These are phyloP conservation scores for Arrhamphus sclerolepis DNA, from an alignment of 2,797 vertebrate genomes.

Conservation along the genomic window DNA sequence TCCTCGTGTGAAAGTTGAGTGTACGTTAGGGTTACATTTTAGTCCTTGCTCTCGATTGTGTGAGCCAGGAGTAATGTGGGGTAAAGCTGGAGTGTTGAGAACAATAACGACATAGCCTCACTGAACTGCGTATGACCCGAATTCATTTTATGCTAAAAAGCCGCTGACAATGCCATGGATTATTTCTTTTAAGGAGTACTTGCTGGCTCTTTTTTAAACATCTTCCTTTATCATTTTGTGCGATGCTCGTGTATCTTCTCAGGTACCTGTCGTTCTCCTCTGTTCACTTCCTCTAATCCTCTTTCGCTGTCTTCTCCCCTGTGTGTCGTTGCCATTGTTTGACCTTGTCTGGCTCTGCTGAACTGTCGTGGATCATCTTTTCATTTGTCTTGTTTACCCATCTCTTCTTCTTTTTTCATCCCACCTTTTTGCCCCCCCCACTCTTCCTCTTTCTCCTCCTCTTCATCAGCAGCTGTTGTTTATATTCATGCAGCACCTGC, in stretches of 20 bases:
- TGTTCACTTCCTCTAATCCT: conserved; percentile 42
- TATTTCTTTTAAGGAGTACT: conserved; percentile 2
- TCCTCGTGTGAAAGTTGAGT: neutral
- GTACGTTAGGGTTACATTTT: neutral
- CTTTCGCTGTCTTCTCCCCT: conserved; percentile 32
- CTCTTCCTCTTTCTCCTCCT: conserved; percentile 13
- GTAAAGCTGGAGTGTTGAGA: neutral
- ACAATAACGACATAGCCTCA: conserved; percentile 3
- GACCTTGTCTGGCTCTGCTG: conserved; percentile 46
- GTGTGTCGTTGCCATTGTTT: conserved; percentile 26
- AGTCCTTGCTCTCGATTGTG: conserved; percentile 1
- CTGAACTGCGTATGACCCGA: conserved; percentile 33
- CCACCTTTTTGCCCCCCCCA: neutral
- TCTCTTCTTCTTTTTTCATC: conserved; percentile 18
- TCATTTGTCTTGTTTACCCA: conserved; percentile 45
- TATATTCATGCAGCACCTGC: conserved; percentile 67
- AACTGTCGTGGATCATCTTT: conserved; percentile 36
- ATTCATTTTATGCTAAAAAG: conserved; percentile 20
- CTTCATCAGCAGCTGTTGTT: conserved; percentile 73
- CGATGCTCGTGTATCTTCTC: conserved; percentile 12
- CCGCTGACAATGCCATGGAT: neutral
- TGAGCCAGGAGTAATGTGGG: neutral
- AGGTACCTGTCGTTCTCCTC: conserved; percentile 20
- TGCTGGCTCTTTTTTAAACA: neutral
- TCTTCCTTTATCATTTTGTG: conserved; percentile 8